Evolutionary conservation across 2,113 vertebrate species (phyloP), one percentile per base, ranked within the genome.

Genomic region (Prunella himalayana): DNA sequence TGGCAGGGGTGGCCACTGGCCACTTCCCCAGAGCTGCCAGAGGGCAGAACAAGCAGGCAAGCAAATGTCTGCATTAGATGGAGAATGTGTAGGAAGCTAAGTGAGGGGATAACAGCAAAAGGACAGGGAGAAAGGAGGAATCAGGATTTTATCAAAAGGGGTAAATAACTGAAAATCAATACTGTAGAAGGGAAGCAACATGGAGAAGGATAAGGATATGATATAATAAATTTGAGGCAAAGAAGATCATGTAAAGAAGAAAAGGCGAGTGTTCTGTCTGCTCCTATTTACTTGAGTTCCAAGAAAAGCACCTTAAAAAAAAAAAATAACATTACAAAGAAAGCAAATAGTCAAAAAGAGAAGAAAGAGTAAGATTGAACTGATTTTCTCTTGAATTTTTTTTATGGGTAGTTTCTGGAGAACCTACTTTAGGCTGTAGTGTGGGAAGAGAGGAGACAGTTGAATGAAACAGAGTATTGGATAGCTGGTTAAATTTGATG

Each of bases 1-100:
- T 65, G 25, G 6, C 11, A 2, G 0, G 0, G 2, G 8, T 9
- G 53, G 61, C 63, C 11, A 1, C 57, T 18, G 65, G 41, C 28
- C 1, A 0, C 63, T 69, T 69, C 28, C 47, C 45, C 59, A 35
- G 78, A 37, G 70, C 72, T 88, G 69, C 54, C 42, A 9, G 73
- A 41, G 28, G 22, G 25, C 37, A 76, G 22, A 90, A 11, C 82
- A 50, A 61, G 27, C 7, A 27, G 68, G 33, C 28, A 21, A 45
- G 37, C 59, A 42, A 42, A 53, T 20, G 41, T 49, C 61, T 87
- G 13, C 25, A 6, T 72, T 50, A 24, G 23, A 18, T 37, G 30
- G 57, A 65, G 59, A 82, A 30, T 18, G 9, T 23, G 6, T 39
- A 15, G n/a, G 28, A 35, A 25, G 8, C 31, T 33, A 60, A 75